Percentiles rank a stretch among this genome's conserved stretches.
These are phyloP conservation scores for Tetheella fluctuosa DNA, from an alignment of 2,888 invertebrate genomes.

Conservation along the genomic window DNA sequence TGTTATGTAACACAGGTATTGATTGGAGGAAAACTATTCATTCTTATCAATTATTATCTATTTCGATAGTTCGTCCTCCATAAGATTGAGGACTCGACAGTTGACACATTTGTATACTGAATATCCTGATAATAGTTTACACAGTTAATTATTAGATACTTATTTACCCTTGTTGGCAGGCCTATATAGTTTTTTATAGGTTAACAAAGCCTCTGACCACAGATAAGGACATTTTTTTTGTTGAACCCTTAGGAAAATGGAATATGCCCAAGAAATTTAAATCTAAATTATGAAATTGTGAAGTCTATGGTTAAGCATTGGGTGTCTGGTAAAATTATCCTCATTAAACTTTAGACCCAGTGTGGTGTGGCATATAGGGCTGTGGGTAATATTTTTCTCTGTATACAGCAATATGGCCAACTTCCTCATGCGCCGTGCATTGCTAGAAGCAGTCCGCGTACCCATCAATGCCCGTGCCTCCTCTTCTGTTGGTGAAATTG, in stretches of 20 bases:
- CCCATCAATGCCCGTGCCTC: conserved; percentile 81
- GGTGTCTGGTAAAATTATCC: too few relatives aligned
- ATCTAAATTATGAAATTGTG: too few relatives aligned
- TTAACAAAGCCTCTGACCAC: too few relatives aligned
- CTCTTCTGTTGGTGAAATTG: conserved; percentile 66
- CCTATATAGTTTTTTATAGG: too few relatives aligned
- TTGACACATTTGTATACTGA: neutral
- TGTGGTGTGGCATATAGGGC: too few relatives aligned
- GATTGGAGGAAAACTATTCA: conserved; percentile 43
- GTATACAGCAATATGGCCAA: conserved; percentile 63
- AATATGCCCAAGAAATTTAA: too few relatives aligned
- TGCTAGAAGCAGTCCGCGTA: conserved; percentile 76
- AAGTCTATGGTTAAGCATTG: too few relatives aligned
- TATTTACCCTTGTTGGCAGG: too few relatives aligned
- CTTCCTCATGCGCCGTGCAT: conserved; percentile 69
- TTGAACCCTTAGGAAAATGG: too few relatives aligned
- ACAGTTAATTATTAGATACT: too few relatives aligned
- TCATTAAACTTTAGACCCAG: too few relatives aligned
- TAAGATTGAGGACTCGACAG: neutral
- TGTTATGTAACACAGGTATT: conserved; percentile 63
- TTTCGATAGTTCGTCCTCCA: neutral
- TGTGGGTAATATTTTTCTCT: neutral
- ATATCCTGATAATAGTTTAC: neutral
- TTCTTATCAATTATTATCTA: conserved; percentile 27
- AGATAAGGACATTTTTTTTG: too few relatives aligned